These are phyloP conservation scores for Dryobotodes eremita DNA, from an alignment of 2,888 invertebrate species.

Conservation along the genomic window DNA sequence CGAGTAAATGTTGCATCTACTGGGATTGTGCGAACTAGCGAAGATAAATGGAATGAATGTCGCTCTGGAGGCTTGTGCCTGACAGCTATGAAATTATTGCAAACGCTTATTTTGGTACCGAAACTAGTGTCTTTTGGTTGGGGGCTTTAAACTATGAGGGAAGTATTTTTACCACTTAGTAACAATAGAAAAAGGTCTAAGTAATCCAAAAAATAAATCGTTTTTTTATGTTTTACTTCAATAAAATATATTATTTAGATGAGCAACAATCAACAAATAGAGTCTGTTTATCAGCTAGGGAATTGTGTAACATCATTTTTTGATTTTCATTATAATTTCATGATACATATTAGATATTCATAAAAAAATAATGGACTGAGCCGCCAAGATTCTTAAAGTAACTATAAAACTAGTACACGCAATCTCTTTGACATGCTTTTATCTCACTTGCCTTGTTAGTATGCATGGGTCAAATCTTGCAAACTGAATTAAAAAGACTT, in stretches of 20 bases:
- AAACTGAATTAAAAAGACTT: too few relatives aligned
- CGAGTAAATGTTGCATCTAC: constrained; percentile 54
- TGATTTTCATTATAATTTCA: neutral
- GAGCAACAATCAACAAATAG: too few relatives aligned
- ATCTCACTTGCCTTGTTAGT: too few relatives aligned
- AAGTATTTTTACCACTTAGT: neutral
- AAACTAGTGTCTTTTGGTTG: constrained; percentile 40
- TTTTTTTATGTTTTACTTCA: neutral
- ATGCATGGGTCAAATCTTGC: too few relatives aligned
- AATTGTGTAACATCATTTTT: neutral
- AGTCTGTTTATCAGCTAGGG: neutral
- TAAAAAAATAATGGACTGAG: too few relatives aligned
- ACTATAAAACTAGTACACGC: neutral
- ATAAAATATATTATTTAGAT: neutral
- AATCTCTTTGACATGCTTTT: too few relatives aligned
- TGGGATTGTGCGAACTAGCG: constrained; percentile 66
- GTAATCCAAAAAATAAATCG: neutral
- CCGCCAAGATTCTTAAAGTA: neutral
- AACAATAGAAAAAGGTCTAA: neutral
- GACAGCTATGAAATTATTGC: constrained; percentile 75
- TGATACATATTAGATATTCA: neutral
- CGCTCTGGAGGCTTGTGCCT: constrained; percentile 70
- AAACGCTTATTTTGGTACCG: constrained; percentile 68
- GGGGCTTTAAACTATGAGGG: neutral
- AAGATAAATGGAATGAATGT: constrained; percentile 78